These are phyloP conservation scores for Lithobates pipiens DNA, from an alignment of 2,797 vertebrate species.

Conservation along the genomic window DNA sequence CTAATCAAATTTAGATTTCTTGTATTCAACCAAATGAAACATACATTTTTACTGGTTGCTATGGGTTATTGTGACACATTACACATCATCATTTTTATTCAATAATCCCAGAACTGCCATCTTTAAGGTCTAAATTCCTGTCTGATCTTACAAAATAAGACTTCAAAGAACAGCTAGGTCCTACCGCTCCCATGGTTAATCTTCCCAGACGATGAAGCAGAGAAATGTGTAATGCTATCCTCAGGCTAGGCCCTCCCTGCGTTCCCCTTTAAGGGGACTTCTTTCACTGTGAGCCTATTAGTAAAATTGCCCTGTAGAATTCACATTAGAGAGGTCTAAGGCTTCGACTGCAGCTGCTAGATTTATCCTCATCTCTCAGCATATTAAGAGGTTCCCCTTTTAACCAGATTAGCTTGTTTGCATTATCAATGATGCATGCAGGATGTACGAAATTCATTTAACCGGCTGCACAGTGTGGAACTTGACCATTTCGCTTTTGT, in stretches of 20 bases:
- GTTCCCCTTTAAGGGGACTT: conserved; percentile 44
- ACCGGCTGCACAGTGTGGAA: conserved; percentile 19
- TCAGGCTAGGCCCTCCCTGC: background rate
- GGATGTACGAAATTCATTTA: conserved; percentile 51
- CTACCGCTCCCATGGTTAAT: conserved; percentile 28
- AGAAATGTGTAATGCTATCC: conserved; percentile 26
- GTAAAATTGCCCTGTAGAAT: conserved; percentile 59
- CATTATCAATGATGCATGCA: conserved; percentile 59
- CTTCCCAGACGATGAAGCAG: conserved; percentile 11
- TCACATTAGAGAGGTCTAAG: conserved; percentile 59
- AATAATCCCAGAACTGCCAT: too few species aligned
- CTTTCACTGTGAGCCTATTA: conserved; percentile 53
- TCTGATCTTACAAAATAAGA: background rate
- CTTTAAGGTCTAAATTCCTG: background rate
- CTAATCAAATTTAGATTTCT: too few species aligned
- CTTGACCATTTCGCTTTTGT: conserved; percentile 23
- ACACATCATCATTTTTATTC: too few species aligned
- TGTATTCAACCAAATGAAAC: too few species aligned
- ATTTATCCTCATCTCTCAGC: conserved; percentile 52
- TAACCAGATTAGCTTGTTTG: conserved; percentile 60
- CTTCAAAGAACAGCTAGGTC: conserved; percentile 3
- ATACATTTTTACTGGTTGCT: too few species aligned
- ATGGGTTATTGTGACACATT: too few species aligned
- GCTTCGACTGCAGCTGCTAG: conserved; percentile 46
- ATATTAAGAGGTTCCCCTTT: conserved; percentile 60